phyloP scores from a whole-genome alignment of 2,113 vertebrate species.

The Calypte anna region DNA sequence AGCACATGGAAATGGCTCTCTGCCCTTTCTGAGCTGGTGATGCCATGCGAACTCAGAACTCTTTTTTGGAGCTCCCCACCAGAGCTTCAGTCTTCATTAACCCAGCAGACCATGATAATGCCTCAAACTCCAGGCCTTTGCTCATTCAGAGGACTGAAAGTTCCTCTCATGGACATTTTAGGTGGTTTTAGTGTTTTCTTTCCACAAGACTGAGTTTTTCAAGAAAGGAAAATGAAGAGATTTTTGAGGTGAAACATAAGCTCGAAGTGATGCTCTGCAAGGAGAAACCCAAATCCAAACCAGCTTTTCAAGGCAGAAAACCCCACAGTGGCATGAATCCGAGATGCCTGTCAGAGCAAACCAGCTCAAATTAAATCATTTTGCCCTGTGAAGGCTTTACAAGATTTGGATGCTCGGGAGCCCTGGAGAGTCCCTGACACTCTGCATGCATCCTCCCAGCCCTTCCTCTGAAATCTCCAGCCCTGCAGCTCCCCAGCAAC shows the following conservation, averaged over 20 bases:
- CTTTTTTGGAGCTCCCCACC: background rate
- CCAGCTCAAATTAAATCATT: background rate
- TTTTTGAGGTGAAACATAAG: slow-evolving; percentile 23
- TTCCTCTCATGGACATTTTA: background rate
- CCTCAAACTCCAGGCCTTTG: background rate
- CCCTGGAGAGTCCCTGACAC: background rate
- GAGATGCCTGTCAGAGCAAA: background rate
- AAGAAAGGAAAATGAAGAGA: background rate
- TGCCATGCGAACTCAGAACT: rapidly evolving
- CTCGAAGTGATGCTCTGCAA: background rate
- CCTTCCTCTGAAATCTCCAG: background rate
- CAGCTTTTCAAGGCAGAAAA: background rate
- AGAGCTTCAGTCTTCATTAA: background rate
- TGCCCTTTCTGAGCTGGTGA: rapidly evolving
- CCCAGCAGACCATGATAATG: rapidly evolving
- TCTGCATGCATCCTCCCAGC: too few relatives aligned
- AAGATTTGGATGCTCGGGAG: background rate
- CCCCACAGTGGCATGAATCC: background rate
- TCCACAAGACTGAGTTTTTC: background rate
- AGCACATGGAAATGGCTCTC: rapidly evolving
- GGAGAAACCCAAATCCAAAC: background rate
- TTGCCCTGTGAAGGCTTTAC: background rate
- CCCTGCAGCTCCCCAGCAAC: background rate
- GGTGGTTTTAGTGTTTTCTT: background rate
- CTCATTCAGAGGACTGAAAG: background rate